Evolutionary conservation across 2,797 vertebrate species (phyloP).

Genomic region (Chromobotia macracanthus): DNA sequence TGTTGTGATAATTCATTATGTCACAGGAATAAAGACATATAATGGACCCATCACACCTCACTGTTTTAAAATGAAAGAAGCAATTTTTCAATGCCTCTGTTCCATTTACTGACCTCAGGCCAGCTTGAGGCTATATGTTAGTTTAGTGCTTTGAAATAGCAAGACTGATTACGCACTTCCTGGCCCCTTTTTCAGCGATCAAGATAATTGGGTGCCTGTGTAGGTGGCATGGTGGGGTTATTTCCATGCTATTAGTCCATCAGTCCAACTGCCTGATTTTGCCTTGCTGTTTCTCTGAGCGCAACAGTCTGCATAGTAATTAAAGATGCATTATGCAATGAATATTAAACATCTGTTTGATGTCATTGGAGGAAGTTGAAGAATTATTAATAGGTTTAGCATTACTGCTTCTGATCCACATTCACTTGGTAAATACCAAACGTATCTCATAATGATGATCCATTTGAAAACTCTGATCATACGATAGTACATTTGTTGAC

Average conservation of each 20-base stretch:
- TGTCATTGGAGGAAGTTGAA: conserved; percentile 24
- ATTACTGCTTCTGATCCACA: not conserved
- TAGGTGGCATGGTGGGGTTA: conserved; percentile 33
- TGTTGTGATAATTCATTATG: not conserved
- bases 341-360: conserved; percentile 39
- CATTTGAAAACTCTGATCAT: conserved; percentile 4
- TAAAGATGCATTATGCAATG: conserved; percentile 31
- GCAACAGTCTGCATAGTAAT: conserved; percentile 7
- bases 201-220: conserved; percentile 46
- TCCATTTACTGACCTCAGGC: not conserved
- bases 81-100: not conserved
- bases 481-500: not conserved
- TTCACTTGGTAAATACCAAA: not conserved
- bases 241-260: conserved; percentile 40
- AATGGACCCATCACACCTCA: not conserved
- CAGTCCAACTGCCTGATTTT: conserved; percentile 29
- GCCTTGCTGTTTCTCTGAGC: not conserved
- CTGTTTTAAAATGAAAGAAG: not conserved
- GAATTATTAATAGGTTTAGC: conserved; percentile 10
- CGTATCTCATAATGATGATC: not conserved
- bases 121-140: conserved; percentile 6
- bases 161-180: conserved; percentile 24
- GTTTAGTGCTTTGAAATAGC: conserved; percentile 5
- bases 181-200: conserved; percentile 28
- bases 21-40: not conserved